These are phyloP conservation scores for Lampropteryx suffumata DNA, from an alignment of 2,888 invertebrate species.

Conservation along the genomic window DNA sequence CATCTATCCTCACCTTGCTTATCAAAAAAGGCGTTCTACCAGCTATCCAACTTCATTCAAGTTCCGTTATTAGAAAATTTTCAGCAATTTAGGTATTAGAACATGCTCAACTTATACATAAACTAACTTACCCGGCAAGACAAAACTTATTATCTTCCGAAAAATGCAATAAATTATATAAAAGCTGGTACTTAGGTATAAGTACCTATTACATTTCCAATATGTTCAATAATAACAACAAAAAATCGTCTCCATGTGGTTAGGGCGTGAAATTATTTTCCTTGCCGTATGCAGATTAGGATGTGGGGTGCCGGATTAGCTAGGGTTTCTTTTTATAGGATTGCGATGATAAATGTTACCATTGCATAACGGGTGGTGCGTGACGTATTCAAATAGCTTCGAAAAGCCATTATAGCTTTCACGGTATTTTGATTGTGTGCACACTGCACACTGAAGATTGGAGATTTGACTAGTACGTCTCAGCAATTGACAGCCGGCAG, in stretches of 20 bases:
- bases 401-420: constrained; percentile 23
- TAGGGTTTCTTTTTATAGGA: constrained; percentile 81
- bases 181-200: no score
- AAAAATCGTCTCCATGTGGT: constrained; percentile 57
- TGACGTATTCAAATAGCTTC: constrained; percentile 72
- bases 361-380: constrained; percentile 74
- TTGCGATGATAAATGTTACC: constrained; percentile 79
- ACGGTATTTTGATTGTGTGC: constrained; percentile 3
- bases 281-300: constrained; percentile 80
- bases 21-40: no score
- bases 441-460: constrained; percentile 2
- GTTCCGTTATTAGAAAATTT: no score
- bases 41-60: no score
- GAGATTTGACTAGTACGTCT: not conserved
- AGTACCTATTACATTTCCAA: not conserved
- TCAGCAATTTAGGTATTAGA: no score
- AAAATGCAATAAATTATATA: no score
- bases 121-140: no score
- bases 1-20: no score
- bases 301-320: constrained; percentile 68
- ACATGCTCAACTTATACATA: no score
- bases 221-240: constrained; percentile 50
- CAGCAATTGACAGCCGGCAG: no score
- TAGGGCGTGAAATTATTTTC: constrained; percentile 81
- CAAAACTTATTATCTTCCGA: no score